phyloP scores from a whole-genome alignment of 1,140 invertebrate genomes.

The Cotesia chilonis region DNA sequence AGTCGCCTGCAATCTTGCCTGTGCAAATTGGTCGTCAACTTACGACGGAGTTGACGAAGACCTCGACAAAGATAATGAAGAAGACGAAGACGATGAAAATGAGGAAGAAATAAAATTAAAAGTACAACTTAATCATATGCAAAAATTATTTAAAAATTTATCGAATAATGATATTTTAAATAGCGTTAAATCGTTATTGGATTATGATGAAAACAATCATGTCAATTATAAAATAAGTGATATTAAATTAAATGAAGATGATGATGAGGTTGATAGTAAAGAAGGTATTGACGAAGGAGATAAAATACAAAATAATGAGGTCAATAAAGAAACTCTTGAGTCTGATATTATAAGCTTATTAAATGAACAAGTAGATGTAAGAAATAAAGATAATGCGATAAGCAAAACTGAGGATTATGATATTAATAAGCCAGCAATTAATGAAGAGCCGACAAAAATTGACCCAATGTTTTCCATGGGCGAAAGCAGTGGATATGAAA shows the following conservation, averaged over 20 bases:
- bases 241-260: conserved; percentile 26
- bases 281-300: too few species aligned
- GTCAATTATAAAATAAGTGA: conserved; percentile 17
- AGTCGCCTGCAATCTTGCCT: conserved; percentile 75
- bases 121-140: not conserved
- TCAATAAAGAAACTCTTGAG: conserved; percentile 53
- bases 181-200: conserved; percentile 53
- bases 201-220: conserved; percentile 25
- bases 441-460: conserved; percentile 48
- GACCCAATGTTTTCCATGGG: conserved; percentile 74
- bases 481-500: conserved; percentile 86
- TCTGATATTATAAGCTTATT: conserved; percentile 61
- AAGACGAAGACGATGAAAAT: conserved; percentile 29
- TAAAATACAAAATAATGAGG: too few species aligned
- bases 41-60: conserved; percentile 75
- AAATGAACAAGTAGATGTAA: conserved; percentile 47
- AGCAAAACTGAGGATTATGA: conserved; percentile 20
- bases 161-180: conserved; percentile 51
- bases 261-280: not conserved
- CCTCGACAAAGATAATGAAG: conserved; percentile 51
- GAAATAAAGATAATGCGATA: conserved; percentile 9
- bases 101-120: not conserved
- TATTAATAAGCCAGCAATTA: not conserved
- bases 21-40: conserved; percentile 77
- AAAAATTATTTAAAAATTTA: conserved; percentile 32